These are phyloP conservation scores for Magallana ariakensis DNA, from an alignment of 1,140 invertebrate species.

Conservation along the genomic window DNA sequence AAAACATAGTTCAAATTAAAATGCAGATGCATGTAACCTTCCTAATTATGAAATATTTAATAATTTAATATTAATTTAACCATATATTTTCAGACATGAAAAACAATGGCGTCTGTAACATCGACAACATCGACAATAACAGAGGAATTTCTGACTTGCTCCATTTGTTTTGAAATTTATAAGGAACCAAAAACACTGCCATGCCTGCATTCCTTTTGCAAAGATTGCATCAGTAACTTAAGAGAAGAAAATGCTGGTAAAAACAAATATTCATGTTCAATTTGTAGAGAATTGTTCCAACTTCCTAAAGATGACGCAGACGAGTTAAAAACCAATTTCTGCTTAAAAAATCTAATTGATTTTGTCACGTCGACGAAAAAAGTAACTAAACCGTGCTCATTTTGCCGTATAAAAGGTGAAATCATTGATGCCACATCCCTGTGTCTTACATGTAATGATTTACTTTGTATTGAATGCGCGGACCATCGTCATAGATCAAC, in stretches of 20 bases:
- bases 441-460: constrained; percentile 25
- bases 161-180: constrained; percentile 25
- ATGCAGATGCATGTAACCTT: no score
- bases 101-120: not conserved
- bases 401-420: not conserved
- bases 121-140: constrained; percentile 8
- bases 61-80: no score
- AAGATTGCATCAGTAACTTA: not conserved
- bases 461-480: not conserved
- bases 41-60: no score
- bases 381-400: not conserved
- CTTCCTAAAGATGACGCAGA: not conserved
- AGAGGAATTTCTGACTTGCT: constrained; percentile 20
- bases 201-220: constrained; percentile 35
- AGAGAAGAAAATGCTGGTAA: not conserved
- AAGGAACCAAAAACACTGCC: constrained; percentile 32
- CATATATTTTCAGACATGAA: no score
- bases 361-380: not conserved
- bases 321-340: constrained; percentile 18
- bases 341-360: constrained; percentile 17
- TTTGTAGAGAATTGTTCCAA: constrained; percentile 1
- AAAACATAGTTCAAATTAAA: no score
- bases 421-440: not conserved
- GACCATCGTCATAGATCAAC: constrained; percentile 1
- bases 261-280: not conserved